Percentiles rank a stretch among this genome's conserved stretches.
These are phyloP conservation scores for Homalodisca vitripennis DNA, from an alignment of 1,140 invertebrate species.

Conservation along the genomic window DNA sequence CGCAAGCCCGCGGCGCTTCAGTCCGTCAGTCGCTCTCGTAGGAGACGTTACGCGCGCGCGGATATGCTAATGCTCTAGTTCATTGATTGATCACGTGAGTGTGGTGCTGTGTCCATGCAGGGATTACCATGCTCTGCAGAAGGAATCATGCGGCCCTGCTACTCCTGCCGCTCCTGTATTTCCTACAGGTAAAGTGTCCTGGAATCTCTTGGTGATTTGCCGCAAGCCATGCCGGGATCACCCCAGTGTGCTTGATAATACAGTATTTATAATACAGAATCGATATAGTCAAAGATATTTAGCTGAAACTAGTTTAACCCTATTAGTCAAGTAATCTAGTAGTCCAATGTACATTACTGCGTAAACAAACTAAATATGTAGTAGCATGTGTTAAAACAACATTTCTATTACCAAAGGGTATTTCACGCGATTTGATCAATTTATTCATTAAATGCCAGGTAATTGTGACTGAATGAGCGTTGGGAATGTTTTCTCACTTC, in stretches of 20 bases:
- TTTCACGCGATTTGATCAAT: no score
- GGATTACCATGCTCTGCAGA: slow-evolving; percentile 27
- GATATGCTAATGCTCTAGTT: neutral
- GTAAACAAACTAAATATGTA: no score
- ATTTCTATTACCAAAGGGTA: no score
- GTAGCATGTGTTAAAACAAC: no score
- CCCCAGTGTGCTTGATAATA: neutral
- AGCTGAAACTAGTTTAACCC: no score
- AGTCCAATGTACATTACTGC: no score
- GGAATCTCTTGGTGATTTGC: neutral
- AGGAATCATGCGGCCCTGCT: slow-evolving; percentile 25
- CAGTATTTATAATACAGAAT: no score
- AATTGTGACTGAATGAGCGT: no score
- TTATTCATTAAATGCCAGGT: no score
- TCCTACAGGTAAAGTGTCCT: slow-evolving; percentile 17
- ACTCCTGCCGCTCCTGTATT: slow-evolving; percentile 13
- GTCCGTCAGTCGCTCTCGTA: neutral
- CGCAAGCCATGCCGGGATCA: neutral
- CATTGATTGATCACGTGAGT: slow-evolving; percentile 9
- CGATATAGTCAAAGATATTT: no score
- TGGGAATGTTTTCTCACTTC: no score
- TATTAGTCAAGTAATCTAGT: no score
- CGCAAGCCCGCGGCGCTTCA: slow-evolving; percentile 5
- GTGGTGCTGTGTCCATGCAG: slow-evolving; percentile 25
- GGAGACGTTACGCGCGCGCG: neutral